A percentile compares a stretch with the other conserved stretches of the same genome.
Evolutionary conservation across 2,113 vertebrate species (phyloP).

Genomic region (Neolamprologus tretocephalus): DNA sequence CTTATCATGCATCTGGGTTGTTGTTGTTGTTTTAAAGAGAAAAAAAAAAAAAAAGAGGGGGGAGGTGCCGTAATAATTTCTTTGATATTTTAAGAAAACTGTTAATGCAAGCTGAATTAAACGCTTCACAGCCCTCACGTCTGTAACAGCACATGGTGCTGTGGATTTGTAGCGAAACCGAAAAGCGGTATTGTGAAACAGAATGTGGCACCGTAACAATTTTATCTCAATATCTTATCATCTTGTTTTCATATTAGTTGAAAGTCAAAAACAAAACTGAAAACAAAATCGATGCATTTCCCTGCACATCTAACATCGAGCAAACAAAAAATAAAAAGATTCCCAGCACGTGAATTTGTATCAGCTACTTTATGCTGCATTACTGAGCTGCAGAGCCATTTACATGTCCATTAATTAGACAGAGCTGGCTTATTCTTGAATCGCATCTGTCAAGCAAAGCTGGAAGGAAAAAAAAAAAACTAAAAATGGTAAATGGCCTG

Average conservation of each 20-base stretch:
- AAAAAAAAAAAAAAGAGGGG: not conserved
- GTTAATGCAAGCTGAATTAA: not conserved
- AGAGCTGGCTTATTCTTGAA: not conserved
- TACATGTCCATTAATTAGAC: not conserved
- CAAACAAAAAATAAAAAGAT: not conserved
- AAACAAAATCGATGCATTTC: not conserved
- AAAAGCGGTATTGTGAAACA: not conserved
- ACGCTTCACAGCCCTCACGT: not conserved
- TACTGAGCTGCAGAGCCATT: not conserved
- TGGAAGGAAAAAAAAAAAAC: not conserved
- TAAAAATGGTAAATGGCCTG: not conserved
- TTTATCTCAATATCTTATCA: not conserved
- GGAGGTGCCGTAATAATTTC: accelerated
- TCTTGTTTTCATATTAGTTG: not conserved
- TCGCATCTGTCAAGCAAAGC: not conserved
- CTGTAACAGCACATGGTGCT: not conserved
- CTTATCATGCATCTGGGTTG: not conserved
- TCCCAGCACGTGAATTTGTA: not conserved
- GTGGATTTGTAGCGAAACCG: not conserved
- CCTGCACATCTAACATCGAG: not conserved
- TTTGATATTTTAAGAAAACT: not conserved
- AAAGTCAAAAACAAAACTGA: not conserved
- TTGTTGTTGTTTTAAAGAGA: not conserved
- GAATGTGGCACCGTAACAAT: not conserved
- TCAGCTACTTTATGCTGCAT: not conserved